phyloP scores from a whole-genome alignment of 2,797 vertebrate genomes.

The Leptodactylus fallax region DNA sequence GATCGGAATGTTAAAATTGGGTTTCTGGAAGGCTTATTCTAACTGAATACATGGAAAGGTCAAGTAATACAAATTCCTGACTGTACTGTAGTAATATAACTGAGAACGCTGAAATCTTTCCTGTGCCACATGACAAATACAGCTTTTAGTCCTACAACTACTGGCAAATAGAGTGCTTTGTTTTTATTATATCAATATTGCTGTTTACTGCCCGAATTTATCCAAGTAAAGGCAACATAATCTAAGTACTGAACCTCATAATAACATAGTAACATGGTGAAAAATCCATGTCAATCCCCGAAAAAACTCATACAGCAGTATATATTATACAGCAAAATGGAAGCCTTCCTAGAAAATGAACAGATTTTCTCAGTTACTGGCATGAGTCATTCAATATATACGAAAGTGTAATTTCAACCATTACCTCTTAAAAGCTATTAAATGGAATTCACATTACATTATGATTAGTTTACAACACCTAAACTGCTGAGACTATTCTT shows the following conservation, averaged over 20 bases:
- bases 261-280: neutral
- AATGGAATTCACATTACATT: slow-evolving; percentile 8
- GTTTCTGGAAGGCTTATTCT: neutral
- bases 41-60: neutral
- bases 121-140: slow-evolving; percentile 1
- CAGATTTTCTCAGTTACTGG: slow-evolving; percentile 9
- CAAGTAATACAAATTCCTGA: neutral
- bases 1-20: neutral
- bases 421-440: slow-evolving; percentile 25
- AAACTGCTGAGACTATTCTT: slow-evolving; percentile 23
- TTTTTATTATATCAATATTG: slow-evolving; percentile 1
- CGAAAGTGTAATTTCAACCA: slow-evolving; percentile 22
- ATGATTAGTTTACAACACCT: slow-evolving; percentile 9
- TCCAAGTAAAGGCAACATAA: neutral
- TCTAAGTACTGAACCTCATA: slow-evolving; percentile 7
- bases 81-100: neutral
- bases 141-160: neutral
- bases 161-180: neutral
- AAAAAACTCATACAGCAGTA: neutral
- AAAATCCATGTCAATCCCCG: neutral
- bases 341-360: slow-evolving; percentile 16
- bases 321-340: neutral
- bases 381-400: slow-evolving; percentile 22
- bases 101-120: neutral
- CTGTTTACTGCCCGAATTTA: neutral